Conservation (phyloP, 2,797 vertebrate genomes). For the Macrochelys suwanniensis region DNA sequence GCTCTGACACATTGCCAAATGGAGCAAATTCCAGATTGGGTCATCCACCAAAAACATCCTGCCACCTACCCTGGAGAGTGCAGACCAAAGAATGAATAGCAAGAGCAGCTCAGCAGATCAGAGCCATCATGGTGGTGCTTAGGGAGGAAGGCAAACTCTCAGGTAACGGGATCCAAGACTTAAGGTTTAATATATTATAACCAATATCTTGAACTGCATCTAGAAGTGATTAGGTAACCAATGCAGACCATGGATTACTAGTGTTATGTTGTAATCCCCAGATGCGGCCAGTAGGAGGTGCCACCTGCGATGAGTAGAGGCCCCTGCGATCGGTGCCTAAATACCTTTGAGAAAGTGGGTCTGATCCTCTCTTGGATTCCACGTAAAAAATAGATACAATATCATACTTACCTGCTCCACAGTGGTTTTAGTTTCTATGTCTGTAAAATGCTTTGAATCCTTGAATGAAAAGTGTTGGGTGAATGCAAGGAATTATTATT, state of each 20-base stretch:
- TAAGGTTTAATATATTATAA: neutral
- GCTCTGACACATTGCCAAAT: neutral
- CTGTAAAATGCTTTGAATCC: neutral
- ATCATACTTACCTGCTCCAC: neutral
- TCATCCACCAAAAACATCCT: neutral
- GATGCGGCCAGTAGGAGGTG: neutral
- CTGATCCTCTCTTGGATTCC: conserved; percentile 40
- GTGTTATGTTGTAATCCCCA: neutral
- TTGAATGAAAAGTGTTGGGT: neutral
- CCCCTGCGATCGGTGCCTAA: neutral
- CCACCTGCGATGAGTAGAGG: neutral
- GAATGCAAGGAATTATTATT: neutral
- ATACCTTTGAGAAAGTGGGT: neutral
- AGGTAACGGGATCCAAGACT: neutral
- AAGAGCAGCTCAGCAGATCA: conserved; percentile 28
- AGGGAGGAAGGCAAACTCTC: neutral
- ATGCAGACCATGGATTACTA: neutral
- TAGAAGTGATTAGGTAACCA: conserved; percentile 29
- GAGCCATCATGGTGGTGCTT: conserved; percentile 30
- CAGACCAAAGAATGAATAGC: neutral
- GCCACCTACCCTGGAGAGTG: neutral
- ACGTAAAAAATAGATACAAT: conserved; percentile 46
- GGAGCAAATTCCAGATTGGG: conserved; percentile 6
- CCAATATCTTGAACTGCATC: neutral
- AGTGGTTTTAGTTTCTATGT: neutral